Conservation (phyloP, 2,113 vertebrate genomes). For the Okapia johnstoni region DNA sequence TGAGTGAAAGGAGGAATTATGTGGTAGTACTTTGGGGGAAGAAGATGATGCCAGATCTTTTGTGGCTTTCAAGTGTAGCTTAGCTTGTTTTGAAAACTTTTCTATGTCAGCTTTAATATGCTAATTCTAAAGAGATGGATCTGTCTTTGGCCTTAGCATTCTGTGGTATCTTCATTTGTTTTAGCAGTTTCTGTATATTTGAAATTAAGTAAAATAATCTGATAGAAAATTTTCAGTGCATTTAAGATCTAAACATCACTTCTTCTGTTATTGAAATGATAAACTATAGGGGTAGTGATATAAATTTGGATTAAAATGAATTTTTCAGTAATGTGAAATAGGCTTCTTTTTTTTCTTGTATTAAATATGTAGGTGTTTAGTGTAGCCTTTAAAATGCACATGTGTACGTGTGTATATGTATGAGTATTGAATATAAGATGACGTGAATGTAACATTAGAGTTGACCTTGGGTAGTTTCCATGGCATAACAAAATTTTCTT, state of each 20-base stretch:
- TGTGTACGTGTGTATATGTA: neutral
- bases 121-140: neutral
- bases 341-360: neutral
- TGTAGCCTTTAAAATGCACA: neutral
- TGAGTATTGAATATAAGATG: neutral
- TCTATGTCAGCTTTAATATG: neutral
- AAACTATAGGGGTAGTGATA: neutral
- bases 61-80: neutral
- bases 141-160: neutral
- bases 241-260: neutral
- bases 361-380: neutral
- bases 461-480: neutral
- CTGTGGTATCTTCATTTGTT: neutral
- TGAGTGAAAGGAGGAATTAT: neutral
- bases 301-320: conserved; percentile 1
- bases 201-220: conserved; percentile 22
- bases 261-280: neutral
- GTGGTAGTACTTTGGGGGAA: neutral
- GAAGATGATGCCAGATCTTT: neutral
- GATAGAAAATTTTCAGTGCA: neutral
- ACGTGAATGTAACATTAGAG: neutral
- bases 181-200: neutral
- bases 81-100: neutral
- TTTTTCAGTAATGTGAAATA: neutral
- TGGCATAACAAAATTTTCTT: conserved; percentile 12